Base-by-base conservation (phyloP, 1,140 invertebrate genomes). In the Anthonomus grandis region DNA sequence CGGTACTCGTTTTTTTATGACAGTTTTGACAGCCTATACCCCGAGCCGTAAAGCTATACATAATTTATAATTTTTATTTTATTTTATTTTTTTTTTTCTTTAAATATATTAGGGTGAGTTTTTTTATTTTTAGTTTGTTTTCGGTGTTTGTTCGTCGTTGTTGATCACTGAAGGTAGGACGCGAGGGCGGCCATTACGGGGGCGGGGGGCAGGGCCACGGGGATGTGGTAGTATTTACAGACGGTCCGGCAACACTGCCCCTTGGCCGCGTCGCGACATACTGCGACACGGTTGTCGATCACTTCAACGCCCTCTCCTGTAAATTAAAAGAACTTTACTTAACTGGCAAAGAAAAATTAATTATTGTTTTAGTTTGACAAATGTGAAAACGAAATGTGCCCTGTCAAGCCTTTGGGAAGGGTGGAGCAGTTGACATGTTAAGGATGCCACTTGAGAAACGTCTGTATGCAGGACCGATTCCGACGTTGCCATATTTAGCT, bases 211-310 rank as follows among this genome's bases (percentile, higher is more conserved):
- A 90, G 79, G 67, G 82, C 82, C 75, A 90, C 83, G 69, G 89
- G 90, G 82, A 92, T 90, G 81, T 92, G 89, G 83, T 91, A 92
- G 83, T 90, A 94, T 86, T 93, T 93, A 86, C 91, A 95, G 76
- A 87, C 83, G 74, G 88, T 86, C 74, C 91, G 87, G 69, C 85
- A 82, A 78, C 91, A 94, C 75, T 89, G 86, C 72, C 91, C 91
- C 75, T 91, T 91, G 70, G 89, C 91, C 75, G 90, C 89, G 82
- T 95, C 91, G 74, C 91, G 89, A 79, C 92, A 95, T 69, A 95
- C 91, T 74, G 90, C 91, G 80, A 95, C 91, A 76, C 89, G 86
- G 75, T 91, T 90, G 78, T 93, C 90, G 79, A 86, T 86, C 81
- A 93, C 89, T 83, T 94, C 91, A 81, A 94, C 90, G 75, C 83